These are phyloP conservation scores for Syrphus vitripennis DNA, from an alignment of 2,888 invertebrate genomes.

Conservation along the genomic window DNA sequence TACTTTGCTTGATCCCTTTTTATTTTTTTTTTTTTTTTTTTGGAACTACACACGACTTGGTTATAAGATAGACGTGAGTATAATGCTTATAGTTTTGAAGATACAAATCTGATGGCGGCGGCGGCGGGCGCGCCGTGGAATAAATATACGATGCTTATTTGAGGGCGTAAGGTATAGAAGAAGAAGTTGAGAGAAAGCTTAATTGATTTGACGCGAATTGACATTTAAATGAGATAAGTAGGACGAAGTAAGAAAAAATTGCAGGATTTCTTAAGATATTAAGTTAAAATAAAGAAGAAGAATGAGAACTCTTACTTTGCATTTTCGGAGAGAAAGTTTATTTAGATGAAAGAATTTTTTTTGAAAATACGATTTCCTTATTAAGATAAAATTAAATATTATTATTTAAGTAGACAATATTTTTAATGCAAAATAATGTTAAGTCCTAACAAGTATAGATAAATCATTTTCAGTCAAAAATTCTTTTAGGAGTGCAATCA, in stretches of 20 bases:
- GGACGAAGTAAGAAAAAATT: not conserved
- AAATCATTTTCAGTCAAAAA: too few relatives aligned
- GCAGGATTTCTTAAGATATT: not conserved
- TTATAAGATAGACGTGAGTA: not conserved
- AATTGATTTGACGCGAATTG: constrained; percentile 55
- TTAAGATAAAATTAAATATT: too few relatives aligned
- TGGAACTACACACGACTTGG: not conserved
- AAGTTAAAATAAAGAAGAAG: not conserved
- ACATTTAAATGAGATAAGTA: constrained; percentile 29
- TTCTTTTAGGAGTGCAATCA: too few relatives aligned
- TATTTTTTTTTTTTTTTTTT: constrained; percentile 19
- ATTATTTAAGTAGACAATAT: too few relatives aligned
- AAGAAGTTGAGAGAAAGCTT: constrained; percentile 48
- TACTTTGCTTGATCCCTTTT: constrained; percentile 27
- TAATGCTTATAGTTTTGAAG: constrained; percentile 3
- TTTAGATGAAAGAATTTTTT: not conserved
- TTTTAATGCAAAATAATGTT: too few relatives aligned
- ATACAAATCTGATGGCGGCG: constrained; percentile 29
- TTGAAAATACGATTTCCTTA: too few relatives aligned
- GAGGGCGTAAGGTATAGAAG: constrained; percentile 12
- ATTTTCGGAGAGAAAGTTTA: not conserved
- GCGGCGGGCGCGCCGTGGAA: too few relatives aligned
- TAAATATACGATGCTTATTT: not conserved
- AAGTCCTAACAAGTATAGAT: too few relatives aligned
- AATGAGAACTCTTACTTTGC: not conserved